Conservation (phyloP, 1,140 invertebrate species). For the Drosophila miranda region DNA sequence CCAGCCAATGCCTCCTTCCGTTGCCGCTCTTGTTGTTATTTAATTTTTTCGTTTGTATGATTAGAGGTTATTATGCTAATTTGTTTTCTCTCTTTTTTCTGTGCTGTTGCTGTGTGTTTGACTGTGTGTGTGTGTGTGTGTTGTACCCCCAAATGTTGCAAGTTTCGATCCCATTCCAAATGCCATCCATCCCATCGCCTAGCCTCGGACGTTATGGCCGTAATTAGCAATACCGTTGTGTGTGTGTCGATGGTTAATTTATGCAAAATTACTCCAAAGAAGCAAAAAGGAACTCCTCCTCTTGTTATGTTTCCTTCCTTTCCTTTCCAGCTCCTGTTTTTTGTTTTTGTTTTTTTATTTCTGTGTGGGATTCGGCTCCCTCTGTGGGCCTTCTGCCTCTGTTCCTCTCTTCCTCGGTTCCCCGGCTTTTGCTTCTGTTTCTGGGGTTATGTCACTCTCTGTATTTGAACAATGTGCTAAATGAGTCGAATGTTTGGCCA, state of each 20-base stretch:
- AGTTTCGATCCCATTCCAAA: constrained; percentile 4
- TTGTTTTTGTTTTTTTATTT: constrained; percentile 8
- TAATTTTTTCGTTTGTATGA: constrained; percentile 78
- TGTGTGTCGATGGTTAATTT: constrained; percentile 68
- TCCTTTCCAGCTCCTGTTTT: background rate
- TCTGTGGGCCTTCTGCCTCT: no score
- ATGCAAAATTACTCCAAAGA: constrained; percentile 53
- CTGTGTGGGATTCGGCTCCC: background rate
- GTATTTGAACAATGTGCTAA: constrained; percentile 72
- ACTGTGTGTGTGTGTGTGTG: no score
- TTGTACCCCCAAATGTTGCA: background rate
- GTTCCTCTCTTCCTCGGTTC: background rate
- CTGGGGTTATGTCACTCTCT: constrained; percentile 49
- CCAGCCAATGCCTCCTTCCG: background rate
- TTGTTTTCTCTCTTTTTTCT: constrained; percentile 32
- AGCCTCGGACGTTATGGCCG: constrained; percentile 63
- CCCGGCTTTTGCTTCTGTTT: background rate
- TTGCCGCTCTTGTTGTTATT: constrained; percentile 61
- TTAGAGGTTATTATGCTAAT: constrained; percentile 78
- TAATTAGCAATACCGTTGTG: constrained; percentile 76
- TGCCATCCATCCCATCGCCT: constrained; percentile 7
- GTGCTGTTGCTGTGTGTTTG: constrained; percentile 2
- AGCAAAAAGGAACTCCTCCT: constrained; percentile 17
- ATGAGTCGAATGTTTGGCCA: constrained; percentile 59
- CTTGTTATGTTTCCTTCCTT: constrained; percentile 16